These are phyloP conservation scores for Scarus forsteni DNA, from an alignment of 2,797 vertebrate species.

Conservation along the genomic window DNA sequence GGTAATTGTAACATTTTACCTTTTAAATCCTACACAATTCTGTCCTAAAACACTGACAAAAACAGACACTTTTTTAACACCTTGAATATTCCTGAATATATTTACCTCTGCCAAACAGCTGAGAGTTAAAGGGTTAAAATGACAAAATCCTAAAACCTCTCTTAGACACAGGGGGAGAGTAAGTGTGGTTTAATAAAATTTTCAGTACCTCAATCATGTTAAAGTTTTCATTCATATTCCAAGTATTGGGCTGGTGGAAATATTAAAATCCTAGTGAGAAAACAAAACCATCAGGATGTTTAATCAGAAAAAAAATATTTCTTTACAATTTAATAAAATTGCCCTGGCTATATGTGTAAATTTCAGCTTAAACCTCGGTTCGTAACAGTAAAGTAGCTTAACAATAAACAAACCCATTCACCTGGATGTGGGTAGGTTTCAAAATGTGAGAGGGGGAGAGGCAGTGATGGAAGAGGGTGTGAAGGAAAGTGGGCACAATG, in stretches of 20 bases:
- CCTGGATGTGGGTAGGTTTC: slow-evolving; percentile 15
- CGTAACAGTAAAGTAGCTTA: background rate
- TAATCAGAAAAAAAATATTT: too few species aligned
- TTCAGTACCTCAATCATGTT: too few species aligned
- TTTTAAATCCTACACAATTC: too few species aligned
- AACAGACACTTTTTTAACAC: too few species aligned
- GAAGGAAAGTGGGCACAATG: slow-evolving; percentile 19
- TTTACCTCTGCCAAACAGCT: too few species aligned
- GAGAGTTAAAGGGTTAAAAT: too few species aligned
- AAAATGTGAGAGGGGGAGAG: slow-evolving; percentile 5
- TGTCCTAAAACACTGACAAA: too few species aligned
- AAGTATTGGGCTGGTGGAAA: background rate
- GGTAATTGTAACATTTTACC: too few species aligned
- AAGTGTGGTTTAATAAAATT: background rate
- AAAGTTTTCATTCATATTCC: too few species aligned
- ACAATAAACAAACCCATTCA: slow-evolving; percentile 10
- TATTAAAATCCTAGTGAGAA: slow-evolving; percentile 22
- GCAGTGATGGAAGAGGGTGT: slow-evolving; percentile 29
- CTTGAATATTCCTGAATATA: too few species aligned
- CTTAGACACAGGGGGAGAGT: slow-evolving; percentile 5
- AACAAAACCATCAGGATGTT: slow-evolving; percentile 4
- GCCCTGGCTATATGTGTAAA: slow-evolving; percentile 1
- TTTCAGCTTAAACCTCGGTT: background rate
- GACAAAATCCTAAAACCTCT: slow-evolving; percentile 13
- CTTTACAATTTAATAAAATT: too few species aligned